Percentiles rank a stretch among this genome's conserved stretches.
Conservation (phyloP, 2,113 vertebrate genomes). For the Bostrychus sinensis region DNA sequence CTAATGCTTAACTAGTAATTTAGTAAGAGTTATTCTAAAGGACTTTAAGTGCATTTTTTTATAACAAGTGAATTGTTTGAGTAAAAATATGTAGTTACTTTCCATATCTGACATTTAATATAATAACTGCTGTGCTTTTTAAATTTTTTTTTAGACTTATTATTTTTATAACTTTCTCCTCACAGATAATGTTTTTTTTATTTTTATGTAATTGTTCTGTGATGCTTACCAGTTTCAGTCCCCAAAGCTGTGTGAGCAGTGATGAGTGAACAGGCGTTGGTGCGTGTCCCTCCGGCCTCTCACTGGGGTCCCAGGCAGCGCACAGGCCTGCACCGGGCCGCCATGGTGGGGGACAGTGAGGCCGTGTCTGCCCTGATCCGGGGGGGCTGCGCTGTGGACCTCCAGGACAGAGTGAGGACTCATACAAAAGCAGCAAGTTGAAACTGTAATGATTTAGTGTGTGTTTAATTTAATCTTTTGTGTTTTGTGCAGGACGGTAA, state of each 20-base stretch:
- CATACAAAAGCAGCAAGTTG: neutral
- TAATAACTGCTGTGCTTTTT: no score
- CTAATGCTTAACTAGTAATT: no score
- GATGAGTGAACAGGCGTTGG: conserved; percentile 32
- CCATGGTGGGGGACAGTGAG: conserved; percentile 85
- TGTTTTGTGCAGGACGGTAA: conserved; percentile 84
- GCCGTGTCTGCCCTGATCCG: conserved; percentile 83
- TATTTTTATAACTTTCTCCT: no score
- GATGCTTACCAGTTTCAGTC: neutral
- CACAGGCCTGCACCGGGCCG: conserved; percentile 87
- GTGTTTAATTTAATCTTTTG: neutral
- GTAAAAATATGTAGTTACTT: no score
- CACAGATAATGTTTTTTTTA: no score
- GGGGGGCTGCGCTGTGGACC: conserved; percentile 89
- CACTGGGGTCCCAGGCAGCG: conserved; percentile 68
- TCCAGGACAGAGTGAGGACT: conserved; percentile 86
- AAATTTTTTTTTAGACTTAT: no score
- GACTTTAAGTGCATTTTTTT: no score
- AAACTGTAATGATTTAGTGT: neutral
- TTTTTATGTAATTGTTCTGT: neutral
- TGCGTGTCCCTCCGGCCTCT: conserved; percentile 8
- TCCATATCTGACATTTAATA: no score
- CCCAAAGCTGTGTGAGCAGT: conserved; percentile 5
- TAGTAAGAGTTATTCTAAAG: no score
- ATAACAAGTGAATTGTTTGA: no score